Base-by-base conservation (phyloP, 2,888 invertebrate species). In the Perizoma flavofasciatum region DNA sequence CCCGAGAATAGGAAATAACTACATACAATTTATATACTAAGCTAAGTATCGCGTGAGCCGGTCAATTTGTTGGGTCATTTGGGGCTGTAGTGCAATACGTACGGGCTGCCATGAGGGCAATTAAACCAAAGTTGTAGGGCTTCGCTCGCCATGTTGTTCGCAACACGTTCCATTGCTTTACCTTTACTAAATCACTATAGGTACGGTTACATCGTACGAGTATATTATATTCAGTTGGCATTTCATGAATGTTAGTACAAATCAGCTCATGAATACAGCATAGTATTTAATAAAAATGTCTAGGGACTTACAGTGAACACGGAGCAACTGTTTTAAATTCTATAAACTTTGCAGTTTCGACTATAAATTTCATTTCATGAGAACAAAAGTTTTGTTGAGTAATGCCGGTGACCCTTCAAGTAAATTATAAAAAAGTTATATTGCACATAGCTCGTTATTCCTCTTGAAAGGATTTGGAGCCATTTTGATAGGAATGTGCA, bases 51-150 rank as follows among this genome's bases (percentile, higher is more conserved):
- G 91, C 91, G 90, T 91, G 91, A 77, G 80, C 77, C 79, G 81
- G 83, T 88, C 88, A 91, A 89, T 90, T 91, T 89, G 88, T 84
- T 80, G 79, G 85, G 84, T 88, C 88, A 86, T 86, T 89, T 83
- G 82, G 79, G 82, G 83, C 81, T 77, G 67, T 65, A 77, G 79
- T 78, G 77, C 83, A 83, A 85, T 86, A 86, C 83, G 88, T 86
- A 86, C 83, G 88, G 88, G 86, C 79, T 75, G 72, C 73, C 73
- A 77, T 80, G 77, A 79, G 75, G 81, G 85, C 86, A 89, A 90
- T 89, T 90, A 89, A 88, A 88, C 83, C 77, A 73, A 76, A 81
- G 79, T 75, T 78, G 79, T 79, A 85, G 81, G 86, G 86, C 84
- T 89, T 89, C 86, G 82, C 83, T 83, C 78, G 70, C 70, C 73